Conservation (phyloP, 2,113 vertebrate genomes). For the Mesembrinibis cayennensis region DNA sequence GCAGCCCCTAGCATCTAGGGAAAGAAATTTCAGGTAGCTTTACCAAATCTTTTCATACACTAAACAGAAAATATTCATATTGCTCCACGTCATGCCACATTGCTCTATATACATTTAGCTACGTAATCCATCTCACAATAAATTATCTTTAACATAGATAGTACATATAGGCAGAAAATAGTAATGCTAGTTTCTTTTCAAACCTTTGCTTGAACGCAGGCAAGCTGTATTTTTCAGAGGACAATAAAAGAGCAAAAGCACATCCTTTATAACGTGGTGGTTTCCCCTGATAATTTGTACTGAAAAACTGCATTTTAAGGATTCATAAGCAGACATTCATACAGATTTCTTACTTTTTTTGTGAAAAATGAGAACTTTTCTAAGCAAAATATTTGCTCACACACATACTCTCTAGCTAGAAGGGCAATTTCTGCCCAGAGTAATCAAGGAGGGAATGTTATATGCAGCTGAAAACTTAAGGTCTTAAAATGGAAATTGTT, state of each 20-base stretch:
- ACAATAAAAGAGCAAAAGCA: neutral
- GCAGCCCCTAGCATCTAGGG: neutral
- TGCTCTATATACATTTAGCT: neutral
- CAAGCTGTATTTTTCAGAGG: neutral
- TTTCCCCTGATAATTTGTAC: neutral
- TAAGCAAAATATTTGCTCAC: neutral
- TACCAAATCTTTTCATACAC: neutral
- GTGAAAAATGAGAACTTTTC: neutral
- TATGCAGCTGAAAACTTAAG: neutral
- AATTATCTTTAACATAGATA: neutral
- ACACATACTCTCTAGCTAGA: neutral
- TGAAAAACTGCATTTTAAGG: neutral
- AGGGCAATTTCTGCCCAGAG: neutral
- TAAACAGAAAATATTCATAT: neutral
- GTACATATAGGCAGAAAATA: neutral
- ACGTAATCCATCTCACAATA: neutral
- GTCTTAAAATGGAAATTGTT: neutral
- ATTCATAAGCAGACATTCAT: neutral
- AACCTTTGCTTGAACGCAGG: neutral
- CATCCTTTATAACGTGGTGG: neutral
- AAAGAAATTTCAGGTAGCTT: neutral
- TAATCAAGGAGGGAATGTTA: neutral
- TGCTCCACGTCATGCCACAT: neutral
- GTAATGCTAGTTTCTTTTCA: neutral
- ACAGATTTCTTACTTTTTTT: neutral